Evolutionary conservation across 2,888 invertebrate genomes (phyloP).

Genomic region (Andrena marginata): DNA sequence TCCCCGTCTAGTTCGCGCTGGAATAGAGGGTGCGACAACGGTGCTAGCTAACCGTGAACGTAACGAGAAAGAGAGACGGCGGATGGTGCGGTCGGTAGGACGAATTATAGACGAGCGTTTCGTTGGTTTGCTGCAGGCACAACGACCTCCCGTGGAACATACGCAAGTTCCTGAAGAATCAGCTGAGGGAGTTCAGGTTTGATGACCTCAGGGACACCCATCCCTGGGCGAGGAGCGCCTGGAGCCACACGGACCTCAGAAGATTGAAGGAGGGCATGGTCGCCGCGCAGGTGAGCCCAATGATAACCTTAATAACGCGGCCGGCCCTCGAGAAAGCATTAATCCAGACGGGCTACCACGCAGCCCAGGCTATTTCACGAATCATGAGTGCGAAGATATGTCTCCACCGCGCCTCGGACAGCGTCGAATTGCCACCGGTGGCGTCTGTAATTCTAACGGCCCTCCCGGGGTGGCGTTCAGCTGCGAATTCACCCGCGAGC

Average conservation of each 20-base stretch:
- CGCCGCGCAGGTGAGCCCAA: conserved; percentile 90
- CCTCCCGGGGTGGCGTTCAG: background rate
- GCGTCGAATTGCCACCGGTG: conserved; percentile 21
- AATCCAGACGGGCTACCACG: conserved; percentile 13
- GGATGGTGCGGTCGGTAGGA: background rate
- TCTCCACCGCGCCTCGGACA: conserved; percentile 9
- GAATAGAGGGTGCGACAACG: background rate
- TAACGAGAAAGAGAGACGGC: background rate
- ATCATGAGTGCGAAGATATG: background rate
- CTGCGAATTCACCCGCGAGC: conserved; percentile 32
- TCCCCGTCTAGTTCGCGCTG: background rate
- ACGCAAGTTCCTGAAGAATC: conserved; percentile 95
- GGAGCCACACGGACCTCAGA: conserved; percentile 93
- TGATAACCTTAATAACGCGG: conserved; percentile 52
- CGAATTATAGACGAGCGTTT: conserved; percentile 26
- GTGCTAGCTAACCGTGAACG: background rate
- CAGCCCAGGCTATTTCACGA: conserved; percentile 3
- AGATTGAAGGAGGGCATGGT: conserved; percentile 91
- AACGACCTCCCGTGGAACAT: conserved; percentile 97
- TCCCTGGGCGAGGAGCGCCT: conserved; percentile 90
- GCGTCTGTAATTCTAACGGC: background rate
- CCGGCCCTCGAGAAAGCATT: conserved; percentile 40
- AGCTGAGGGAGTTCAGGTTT: conserved; percentile 93
- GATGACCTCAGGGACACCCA: conserved; percentile 89
- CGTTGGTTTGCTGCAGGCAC: conserved; percentile 87